Percentiles rank a stretch among this genome's conserved stretches.
Conservation (phyloP, 2,113 vertebrate genomes). For the Daboia siamensis region DNA sequence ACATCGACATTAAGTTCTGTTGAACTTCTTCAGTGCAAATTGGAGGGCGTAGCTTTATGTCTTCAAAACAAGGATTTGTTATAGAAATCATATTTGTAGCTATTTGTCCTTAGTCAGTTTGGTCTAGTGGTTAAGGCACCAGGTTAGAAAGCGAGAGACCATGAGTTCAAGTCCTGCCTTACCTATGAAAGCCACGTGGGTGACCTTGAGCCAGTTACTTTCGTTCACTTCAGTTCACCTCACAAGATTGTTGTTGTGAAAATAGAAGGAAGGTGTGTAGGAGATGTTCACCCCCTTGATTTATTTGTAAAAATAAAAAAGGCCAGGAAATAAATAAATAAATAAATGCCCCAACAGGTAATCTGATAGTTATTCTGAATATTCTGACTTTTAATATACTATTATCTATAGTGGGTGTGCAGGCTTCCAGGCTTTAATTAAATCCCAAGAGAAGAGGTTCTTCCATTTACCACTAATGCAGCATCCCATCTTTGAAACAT, state of each 20-base stretch:
- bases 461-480: not conserved
- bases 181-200: not conserved
- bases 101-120: slow-evolving; percentile 32
- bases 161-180: not conserved
- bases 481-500: not conserved
- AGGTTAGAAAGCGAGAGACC: not conserved
- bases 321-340: not conserved
- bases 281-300: not conserved
- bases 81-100: slow-evolving; percentile 56
- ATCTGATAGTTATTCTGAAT: no score
- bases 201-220: not conserved
- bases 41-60: not conserved
- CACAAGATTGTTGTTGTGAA: not conserved
- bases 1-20: not conserved
- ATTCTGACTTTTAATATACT: no score
- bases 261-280: not conserved
- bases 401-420: no score
- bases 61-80: slow-evolving; percentile 43
- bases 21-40: not conserved
- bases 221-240: not conserved
- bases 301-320: not conserved
- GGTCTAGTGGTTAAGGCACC: not conserved
- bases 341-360: not conserved
- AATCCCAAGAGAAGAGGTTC: not conserved
- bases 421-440: not conserved